Evolutionary conservation across 2,888 invertebrate genomes (phyloP), one percentile per base, ranked within the genome.

Genomic region (Eubasilissa splendida): DNA sequence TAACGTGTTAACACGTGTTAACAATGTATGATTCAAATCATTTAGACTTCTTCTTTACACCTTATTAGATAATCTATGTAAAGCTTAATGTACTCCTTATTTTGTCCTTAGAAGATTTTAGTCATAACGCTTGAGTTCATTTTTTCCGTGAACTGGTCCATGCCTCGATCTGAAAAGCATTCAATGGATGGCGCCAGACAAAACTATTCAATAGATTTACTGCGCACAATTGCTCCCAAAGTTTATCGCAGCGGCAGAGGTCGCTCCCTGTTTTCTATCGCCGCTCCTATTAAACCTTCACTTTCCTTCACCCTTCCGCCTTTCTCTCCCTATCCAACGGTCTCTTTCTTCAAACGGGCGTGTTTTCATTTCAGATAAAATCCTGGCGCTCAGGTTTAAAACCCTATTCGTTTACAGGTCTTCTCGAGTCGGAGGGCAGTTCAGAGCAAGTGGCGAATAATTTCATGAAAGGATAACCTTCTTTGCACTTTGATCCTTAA

Each of bases 351-450:
- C 54, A 68, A 68, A 68, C 52, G 68, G 50, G 68, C 22, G 54
- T 71, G 54, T 71, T 71, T 71, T 71, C 71, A 71, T 71, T 71
- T 71, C 53, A 71, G 71, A 71, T 71, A 71, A 71, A 71, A 71
- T 71, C 53, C 53, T 53, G 22, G 22, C 14, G 71, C 33, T 14
- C 22, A 9, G 71, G 54, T 71, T 54, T 54, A 54, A 54, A 54
- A 54, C 31, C 11, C 22, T 22, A 31, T 71, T 54, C 71, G 71
- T 71, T 71, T 14, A 31, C 54, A 14, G 68, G 68, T 50, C 68
- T n/a, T n/a, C 68, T 52, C 14, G 63, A 12, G 42, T 42, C 12
- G 42, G 14, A 50, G 4, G 52, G 52, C 52, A n/a, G 8, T 68
- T 50, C 11, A 12, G 68, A 68, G 14, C 68, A 68, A 68, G 68